Evolutionary conservation across 2,888 invertebrate genomes (phyloP), one percentile per base, ranked within the genome.

Genomic region (Xestia ashworthii): DNA sequence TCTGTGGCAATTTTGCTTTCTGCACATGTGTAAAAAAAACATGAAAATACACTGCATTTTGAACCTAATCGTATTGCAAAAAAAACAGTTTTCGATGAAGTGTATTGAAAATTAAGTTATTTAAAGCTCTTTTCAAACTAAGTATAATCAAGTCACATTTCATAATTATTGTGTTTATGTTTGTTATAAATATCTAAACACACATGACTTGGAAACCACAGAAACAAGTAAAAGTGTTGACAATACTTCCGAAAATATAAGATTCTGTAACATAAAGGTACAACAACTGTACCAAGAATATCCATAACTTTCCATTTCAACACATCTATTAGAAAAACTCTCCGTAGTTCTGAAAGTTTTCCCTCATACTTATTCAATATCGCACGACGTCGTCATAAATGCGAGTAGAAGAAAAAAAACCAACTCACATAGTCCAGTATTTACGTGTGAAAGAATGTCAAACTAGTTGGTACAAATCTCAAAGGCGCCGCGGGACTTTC

Each of bases 361-460:
- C 19, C 48, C 50, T 55, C 53, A 71, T 62, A 55, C 48, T 78
- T 65, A 78, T 78, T 78, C 64, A 80, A 77, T 83, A 70, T 46
- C 65, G 83, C 9, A 48, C 38, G 53, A 25, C 19, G 46, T 62
- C 32, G 11, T 62, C 25, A 64, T 38, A 14, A n/a, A 55, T 48
- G 50, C 44, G n/a, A 62, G n/a, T 69, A 72, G 71, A 71, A 53
- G 55, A 62, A 78, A 68, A n/a, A 68, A 74, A 66, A 64, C 71
- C 67, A 53, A 66, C 67, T 44, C 44, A 38, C 76, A 55, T 38
- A 74, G 60, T 72, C 71, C 32, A 44, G 68, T 87, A 72, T 77
- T 78, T 84, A 87, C 82, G 74, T 73, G 76, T 78, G 76, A 84
- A 82, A 88, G 89, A 82, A 77, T 87, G 82, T 88, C 89, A 88